Evolutionary conservation across 2,888 invertebrate species (phyloP).

Genomic region (Sepioteuthis lessoniana): DNA sequence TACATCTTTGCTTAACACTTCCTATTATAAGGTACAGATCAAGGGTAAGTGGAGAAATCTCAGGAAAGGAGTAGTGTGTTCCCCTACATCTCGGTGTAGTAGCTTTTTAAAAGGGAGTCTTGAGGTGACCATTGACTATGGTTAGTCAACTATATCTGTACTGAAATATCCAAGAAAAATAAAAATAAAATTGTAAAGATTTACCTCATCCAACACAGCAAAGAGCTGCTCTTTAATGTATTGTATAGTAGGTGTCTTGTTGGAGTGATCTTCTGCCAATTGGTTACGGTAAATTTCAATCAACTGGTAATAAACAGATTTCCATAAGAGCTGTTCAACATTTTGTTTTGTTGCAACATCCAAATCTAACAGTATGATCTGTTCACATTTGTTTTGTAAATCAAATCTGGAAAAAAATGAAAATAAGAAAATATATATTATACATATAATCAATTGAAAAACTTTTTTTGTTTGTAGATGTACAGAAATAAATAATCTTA

Average conservation of each 20-base stretch:
- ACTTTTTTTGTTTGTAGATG: too few species aligned
- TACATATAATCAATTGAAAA: too few species aligned
- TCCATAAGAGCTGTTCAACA: constrained; percentile 93
- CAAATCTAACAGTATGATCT: constrained; percentile 81
- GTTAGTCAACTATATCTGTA: too few species aligned
- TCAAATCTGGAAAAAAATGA: constrained; percentile 67
- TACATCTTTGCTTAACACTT: too few species aligned
- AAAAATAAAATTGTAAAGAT: background rate
- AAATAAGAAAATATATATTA: background rate
- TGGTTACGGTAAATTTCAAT: constrained; percentile 87
- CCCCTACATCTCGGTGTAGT: too few species aligned
- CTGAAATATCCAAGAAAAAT: too few species aligned
- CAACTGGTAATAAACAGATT: constrained; percentile 87
- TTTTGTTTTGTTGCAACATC: constrained; percentile 90
- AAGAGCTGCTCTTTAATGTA: constrained; percentile 81
- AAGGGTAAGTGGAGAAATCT: too few species aligned
- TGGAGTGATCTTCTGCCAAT: constrained; percentile 80
- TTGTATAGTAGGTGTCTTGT: constrained; percentile 73
- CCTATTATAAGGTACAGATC: too few species aligned
- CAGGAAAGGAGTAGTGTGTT: too few species aligned
- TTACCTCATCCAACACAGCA: constrained; percentile 83
- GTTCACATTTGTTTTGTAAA: constrained; percentile 70
- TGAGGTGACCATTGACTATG: too few species aligned
- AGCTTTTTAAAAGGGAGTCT: too few species aligned
- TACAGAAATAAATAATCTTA: too few species aligned